phyloP scores from a whole-genome alignment of 1,140 invertebrate species.

The Maconellicoccus hirsutus region DNA sequence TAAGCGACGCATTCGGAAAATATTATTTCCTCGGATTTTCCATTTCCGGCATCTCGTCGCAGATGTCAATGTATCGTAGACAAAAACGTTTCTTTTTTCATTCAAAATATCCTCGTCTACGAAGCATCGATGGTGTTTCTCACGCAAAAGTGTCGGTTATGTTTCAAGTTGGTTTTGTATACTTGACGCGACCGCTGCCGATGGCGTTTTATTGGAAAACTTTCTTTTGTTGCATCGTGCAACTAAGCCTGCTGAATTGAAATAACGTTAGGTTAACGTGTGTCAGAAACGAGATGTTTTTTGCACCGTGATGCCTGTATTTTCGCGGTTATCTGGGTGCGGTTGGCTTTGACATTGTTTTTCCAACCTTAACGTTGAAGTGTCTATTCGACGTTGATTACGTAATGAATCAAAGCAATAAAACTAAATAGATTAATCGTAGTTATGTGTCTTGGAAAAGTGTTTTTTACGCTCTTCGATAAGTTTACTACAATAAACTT shows the following conservation, averaged over 20 bases:
- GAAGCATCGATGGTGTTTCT: not conserved
- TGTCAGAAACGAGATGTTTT: not conserved
- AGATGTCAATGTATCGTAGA: not conserved
- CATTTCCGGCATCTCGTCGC: not conserved
- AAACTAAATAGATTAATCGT: no score
- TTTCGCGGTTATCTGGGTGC: no score
- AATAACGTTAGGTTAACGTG: not conserved
- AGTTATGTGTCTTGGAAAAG: no score
- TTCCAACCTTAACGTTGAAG: no score
- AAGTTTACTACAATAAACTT: no score
- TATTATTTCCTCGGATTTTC: slow-evolving; percentile 1
- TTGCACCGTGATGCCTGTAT: not conserved
- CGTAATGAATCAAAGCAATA: no score
- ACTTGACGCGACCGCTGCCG: no score
- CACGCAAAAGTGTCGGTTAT: no score
- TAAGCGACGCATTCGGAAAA: slow-evolving; percentile 6
- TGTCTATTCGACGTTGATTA: no score
- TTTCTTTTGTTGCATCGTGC: not conserved
- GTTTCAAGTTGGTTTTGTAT: no score
- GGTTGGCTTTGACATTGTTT: no score
- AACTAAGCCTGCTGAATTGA: not conserved
- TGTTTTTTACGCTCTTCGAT: no score
- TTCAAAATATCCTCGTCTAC: not conserved
- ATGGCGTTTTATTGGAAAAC: not conserved
- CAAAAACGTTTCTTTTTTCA: not conserved